Evolutionary conservation across 2,113 vertebrate species (phyloP).

Genomic region (Nothocercus julius): DNA sequence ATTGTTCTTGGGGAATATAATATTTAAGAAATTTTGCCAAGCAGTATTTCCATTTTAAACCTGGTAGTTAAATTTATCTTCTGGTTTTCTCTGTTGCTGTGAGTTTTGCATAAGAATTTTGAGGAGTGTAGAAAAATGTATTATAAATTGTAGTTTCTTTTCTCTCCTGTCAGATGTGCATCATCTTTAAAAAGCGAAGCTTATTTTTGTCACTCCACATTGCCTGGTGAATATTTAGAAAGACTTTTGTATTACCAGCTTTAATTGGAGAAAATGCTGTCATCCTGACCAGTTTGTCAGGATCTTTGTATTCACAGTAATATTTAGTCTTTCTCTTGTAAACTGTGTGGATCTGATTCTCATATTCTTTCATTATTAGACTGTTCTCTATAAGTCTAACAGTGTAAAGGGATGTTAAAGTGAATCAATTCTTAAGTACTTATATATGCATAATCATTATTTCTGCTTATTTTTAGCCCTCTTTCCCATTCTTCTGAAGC

Average conservation of each 20-base stretch:
- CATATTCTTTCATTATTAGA: background rate
- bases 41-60: background rate
- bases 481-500: background rate
- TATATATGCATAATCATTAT: background rate
- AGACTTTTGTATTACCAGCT: background rate
- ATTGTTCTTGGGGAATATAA: background rate
- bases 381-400: background rate
- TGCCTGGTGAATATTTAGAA: background rate
- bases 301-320: background rate
- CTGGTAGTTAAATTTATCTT: background rate
- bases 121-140: background rate
- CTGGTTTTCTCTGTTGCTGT: background rate
- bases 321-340: background rate
- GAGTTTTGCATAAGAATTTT: background rate
- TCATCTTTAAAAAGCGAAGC: background rate
- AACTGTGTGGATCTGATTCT: background rate
- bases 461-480: background rate
- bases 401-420: background rate
- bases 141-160: background rate
- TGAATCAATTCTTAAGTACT: background rate
- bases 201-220: background rate
- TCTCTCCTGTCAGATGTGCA: background rate
- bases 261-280: background rate
- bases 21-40: background rate
- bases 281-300: background rate